Evolutionary conservation across 1,140 invertebrate species (phyloP), one percentile per base, ranked within the genome.

Genomic region (Drosophila arizonae): DNA sequence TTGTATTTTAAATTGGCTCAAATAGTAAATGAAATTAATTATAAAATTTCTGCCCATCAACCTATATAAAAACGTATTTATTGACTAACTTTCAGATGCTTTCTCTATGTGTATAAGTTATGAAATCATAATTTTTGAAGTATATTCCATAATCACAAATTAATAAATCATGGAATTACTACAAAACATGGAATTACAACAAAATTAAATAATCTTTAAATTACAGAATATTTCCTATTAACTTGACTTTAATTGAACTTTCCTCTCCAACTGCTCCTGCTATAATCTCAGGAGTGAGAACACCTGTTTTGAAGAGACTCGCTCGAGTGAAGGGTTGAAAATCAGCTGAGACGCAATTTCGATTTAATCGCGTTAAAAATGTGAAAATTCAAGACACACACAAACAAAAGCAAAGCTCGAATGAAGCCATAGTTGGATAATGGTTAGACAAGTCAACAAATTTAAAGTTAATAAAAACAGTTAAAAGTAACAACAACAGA

Each of bases 321-420:
- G 56, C 46, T 50, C 30, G 13, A 10, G 13, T 4, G 11, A 26
- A 51, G 43, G 51, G 61, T 48, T 33, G 21, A 65, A 65, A 50
- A n/a, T 61, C 51, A 30, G 46, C 54, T 63, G 30, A 28, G 54
- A 60, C 64, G 65, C 77, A 77, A 84, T 84, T 84, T 77, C 57
- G 71, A 17, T 73, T 80, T 65, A 68, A 85, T 85, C 72, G 46
- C 57, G 64, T 48, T 45, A 46, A 36, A 72, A 51, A 64, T 82
- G 80, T 50, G 33, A 56, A 62, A 60, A 46, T 51, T 62, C 30
- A 60, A 61, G 41, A 17, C 21, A 58, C 30, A 41, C 51, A 56
- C 45, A 30, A 11, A 60, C 39, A 50, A n/a, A n/a, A 41, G 9
- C 9, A 10, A 43, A 56, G 11, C 36, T 4, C 36, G 1, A 11